Conservation (phyloP, 2,888 invertebrate genomes). For the Plebejus anna region DNA sequence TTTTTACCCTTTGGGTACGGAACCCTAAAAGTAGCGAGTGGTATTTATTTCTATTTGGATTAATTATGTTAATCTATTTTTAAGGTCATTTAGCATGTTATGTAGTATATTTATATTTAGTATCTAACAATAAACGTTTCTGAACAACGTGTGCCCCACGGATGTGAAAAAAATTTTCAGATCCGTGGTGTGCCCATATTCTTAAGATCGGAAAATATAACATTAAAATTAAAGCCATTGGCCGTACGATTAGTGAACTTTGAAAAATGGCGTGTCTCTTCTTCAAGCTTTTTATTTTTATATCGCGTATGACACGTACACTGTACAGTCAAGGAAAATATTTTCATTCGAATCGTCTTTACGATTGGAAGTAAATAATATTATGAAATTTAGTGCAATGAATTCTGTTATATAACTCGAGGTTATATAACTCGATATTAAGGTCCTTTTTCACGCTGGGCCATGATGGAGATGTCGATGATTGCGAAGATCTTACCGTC, state of each 20-base stretch:
- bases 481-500: not conserved
- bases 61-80: too few relatives aligned
- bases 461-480: not conserved
- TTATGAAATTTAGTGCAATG: not conserved
- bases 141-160: too few relatives aligned
- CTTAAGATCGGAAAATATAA: not conserved
- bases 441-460: not conserved
- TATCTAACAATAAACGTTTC: too few relatives aligned
- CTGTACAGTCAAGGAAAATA: not conserved
- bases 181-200: not conserved
- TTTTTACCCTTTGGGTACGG: too few relatives aligned
- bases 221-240: slow-evolving; percentile 30
- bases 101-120: too few relatives aligned
- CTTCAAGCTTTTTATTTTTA: slow-evolving; percentile 3
- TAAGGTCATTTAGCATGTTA: too few relatives aligned
- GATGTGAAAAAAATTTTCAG: too few relatives aligned
- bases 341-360: not conserved
- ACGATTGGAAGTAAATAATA: not conserved
- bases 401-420: not conserved
- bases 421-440: not conserved
- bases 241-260: slow-evolving; percentile 33
- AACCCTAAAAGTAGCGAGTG: too few relatives aligned
- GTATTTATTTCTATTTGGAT: too few relatives aligned
- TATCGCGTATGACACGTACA: slow-evolving; percentile 19
- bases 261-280: slow-evolving; percentile 17